Percentiles rank a stretch among this genome's conserved stretches.
Evolutionary conservation across 2,113 vertebrate species (phyloP).

Genomic region (Syrrhaptes paradoxus): DNA sequence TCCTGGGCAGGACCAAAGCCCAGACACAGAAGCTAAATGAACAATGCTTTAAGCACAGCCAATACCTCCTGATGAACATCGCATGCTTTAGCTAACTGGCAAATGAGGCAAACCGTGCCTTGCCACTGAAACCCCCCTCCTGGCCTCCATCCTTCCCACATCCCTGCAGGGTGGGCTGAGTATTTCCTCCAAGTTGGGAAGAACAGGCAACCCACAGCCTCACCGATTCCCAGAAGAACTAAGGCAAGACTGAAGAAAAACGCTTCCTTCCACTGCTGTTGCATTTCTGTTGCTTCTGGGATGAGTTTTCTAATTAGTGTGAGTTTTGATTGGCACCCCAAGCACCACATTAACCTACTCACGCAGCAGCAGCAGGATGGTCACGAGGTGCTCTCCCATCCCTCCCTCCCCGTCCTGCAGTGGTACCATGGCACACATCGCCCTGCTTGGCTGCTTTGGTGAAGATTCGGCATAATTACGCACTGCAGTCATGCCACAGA

Average conservation of each 20-base stretch:
- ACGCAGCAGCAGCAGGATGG: not conserved
- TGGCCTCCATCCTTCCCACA: not conserved
- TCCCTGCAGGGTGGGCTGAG: not conserved
- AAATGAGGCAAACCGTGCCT: not conserved
- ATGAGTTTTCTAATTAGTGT: not conserved
- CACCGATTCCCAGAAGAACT: not conserved
- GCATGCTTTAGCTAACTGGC: not conserved
- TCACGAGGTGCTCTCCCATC: not conserved
- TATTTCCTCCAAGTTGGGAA: not conserved
- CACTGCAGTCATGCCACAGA: not conserved
- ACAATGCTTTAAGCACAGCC: not conserved
- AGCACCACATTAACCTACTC: not conserved
- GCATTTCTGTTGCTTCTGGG: not conserved
- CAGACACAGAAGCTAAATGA: not conserved
- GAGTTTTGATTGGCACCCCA: not conserved
- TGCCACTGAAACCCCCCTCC: not conserved
- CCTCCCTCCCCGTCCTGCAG: not conserved
- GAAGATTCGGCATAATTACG: not conserved
- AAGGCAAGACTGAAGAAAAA: not conserved
- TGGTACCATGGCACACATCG: rapidly evolving
- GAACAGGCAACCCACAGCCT: not conserved
- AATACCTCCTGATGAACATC: not conserved
- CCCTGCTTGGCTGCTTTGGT: not conserved
- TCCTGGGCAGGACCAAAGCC: not conserved
- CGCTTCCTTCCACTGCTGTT: not conserved